Conservation (phyloP, 2,888 invertebrate species). For the Copidosoma aretas region DNA sequence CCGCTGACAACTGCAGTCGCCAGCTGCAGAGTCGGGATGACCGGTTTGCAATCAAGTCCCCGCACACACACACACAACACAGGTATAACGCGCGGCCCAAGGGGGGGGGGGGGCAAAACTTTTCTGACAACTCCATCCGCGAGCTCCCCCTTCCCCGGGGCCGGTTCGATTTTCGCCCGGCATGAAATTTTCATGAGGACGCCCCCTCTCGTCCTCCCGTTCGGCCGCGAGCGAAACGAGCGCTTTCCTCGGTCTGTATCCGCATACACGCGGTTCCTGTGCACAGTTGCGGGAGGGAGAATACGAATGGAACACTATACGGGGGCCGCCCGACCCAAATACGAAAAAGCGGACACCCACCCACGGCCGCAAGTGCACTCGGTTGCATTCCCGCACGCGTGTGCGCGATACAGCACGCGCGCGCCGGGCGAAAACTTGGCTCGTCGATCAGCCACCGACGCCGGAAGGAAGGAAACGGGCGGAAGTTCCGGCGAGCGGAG, state of each 20-base stretch:
- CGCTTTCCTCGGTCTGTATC: conserved; percentile 40
- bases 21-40: neutral
- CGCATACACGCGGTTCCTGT: conserved; percentile 9
- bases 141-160: conserved; percentile 19
- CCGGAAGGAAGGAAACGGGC: conserved; percentile 58
- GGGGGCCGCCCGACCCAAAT: conserved; percentile 58
- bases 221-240: neutral
- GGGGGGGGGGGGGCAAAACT: conserved; percentile 14
- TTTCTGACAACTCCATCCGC: conserved; percentile 35
- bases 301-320: too few relatives aligned
- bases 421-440: conserved; percentile 55
- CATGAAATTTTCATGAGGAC: conserved; percentile 57
- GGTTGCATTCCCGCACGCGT: neutral
- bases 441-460: conserved; percentile 58
- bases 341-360: conserved; percentile 37
- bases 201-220: too few relatives aligned
- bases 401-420: neutral
- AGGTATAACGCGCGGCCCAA: neutral
- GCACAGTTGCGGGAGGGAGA: conserved; percentile 36
- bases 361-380: conserved; percentile 43
- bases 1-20: neutral
- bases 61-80: neutral
- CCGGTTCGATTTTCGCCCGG: conserved; percentile 43
- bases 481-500: conserved; percentile 50
- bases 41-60: neutral